Evolutionary conservation across 2,113 vertebrate genomes (phyloP), one percentile per base, ranked within the genome.

Genomic region (Oreotrochilus melanogaster): DNA sequence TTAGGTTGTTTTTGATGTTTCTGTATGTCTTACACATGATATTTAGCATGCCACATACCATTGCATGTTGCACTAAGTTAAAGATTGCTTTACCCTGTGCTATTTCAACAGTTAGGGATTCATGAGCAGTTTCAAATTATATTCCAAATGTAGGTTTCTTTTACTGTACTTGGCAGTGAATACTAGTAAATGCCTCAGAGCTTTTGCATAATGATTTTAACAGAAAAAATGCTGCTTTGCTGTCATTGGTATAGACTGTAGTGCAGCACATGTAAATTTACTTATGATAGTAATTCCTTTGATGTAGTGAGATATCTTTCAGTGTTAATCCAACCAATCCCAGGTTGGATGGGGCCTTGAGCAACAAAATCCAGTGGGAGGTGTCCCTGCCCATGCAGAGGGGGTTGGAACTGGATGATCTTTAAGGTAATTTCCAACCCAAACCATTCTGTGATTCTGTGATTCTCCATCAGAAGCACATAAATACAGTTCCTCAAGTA

Each of bases 21-120:
- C 18, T 69, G 0, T 30, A 6, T 43, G 8, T 43, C 30, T 35
- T 53, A 6, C 5, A 45, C 3, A 4, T 45, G 9, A 28, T 45
- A 62, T 18, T 45, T 58, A 33, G 5, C 21, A 28, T 10, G n/a
- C 7, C 2, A 1, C 22, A 48, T 48, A 48, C 47, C 47, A 48
- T 27, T 56, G 24, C 16, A 28, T 66, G 8, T 23, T 48, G 19
- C 47, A 28, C 28, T 51, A 27, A 51, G 31, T 78, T 83, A 35
- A 18, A 60, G 18, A 37, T 74, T 25, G 33, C 11, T 73, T 48
- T 31, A 18, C 7, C 13, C 10, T 53, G 73, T 6, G 1, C 43
- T 65, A 22, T 88, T 83, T 61, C 22, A 78, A 3, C 5, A 57
- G 9, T 48, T 73, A 45, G 57, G 19, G 30, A 31, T 84, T 91